Evolutionary conservation across 1,140 invertebrate genomes (phyloP).

Genomic region (Drosophila bipectinata): DNA sequence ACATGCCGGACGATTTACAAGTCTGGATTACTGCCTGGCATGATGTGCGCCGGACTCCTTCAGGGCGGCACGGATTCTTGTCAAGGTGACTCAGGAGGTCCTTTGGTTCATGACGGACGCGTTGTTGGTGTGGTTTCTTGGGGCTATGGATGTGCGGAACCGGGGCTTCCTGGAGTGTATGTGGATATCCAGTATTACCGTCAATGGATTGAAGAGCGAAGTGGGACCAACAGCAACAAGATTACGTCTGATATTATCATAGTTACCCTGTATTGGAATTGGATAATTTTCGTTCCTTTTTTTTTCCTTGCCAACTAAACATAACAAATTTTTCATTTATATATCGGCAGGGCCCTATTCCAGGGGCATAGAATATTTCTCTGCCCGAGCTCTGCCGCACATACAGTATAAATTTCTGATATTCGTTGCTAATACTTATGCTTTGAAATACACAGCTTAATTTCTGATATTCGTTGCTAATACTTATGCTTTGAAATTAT

Average conservation of each 20-base stretch:
- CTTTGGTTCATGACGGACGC: constrained; percentile 84
- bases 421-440: too few relatives aligned
- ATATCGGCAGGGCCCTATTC: too few relatives aligned
- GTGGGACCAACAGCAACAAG: background rate
- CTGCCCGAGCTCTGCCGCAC: too few relatives aligned
- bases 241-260: background rate
- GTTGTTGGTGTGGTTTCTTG: constrained; percentile 90
- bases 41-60: constrained; percentile 74
- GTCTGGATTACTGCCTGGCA: constrained; percentile 55
- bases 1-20: constrained; percentile 65
- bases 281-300: too few relatives aligned
- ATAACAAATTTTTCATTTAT: too few relatives aligned
- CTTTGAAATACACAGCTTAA: too few relatives aligned
- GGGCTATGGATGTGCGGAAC: constrained; percentile 88
- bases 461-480: too few relatives aligned
- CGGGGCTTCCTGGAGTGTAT: constrained; percentile 89
- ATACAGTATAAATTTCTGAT: too few relatives aligned
- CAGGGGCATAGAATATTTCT: too few relatives aligned
- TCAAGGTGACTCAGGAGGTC: constrained; percentile 86
- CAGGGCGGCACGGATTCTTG: constrained; percentile 77
- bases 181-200: constrained; percentile 85
- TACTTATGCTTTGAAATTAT: too few relatives aligned
- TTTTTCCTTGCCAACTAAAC: too few relatives aligned
- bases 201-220: constrained; percentile 70
- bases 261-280: background rate